Conservation (phyloP, 2,113 vertebrate genomes). For the Merops nubicus region DNA sequence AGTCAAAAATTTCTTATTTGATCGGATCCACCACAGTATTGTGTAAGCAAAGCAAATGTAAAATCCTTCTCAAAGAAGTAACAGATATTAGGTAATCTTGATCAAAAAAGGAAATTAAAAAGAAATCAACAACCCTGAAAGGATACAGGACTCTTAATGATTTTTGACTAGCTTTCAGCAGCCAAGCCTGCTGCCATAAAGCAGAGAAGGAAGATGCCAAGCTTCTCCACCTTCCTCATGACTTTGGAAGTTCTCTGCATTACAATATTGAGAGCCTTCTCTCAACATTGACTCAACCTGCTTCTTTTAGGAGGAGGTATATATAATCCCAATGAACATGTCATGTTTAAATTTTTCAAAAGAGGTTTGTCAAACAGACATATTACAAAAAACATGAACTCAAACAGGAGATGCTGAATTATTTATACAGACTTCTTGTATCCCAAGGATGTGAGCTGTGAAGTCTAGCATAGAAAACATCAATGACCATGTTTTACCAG, state of each 20-base stretch:
- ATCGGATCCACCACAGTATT: neutral
- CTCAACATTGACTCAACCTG: neutral
- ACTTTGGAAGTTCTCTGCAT: neutral
- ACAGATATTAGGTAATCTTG: neutral
- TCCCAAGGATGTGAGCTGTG: fast-evolving
- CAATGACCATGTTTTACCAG: neutral
- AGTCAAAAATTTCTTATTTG: neutral
- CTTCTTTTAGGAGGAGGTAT: neutral
- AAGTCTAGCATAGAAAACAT: neutral
- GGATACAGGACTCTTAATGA: neutral
- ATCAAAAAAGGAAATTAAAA: neutral
- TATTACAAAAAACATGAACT: neutral
- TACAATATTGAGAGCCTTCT: neutral
- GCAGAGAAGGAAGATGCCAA: neutral
- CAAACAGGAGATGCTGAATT: neutral
- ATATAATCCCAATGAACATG: neutral
- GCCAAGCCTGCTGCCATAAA: neutral
- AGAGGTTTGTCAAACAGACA: neutral
- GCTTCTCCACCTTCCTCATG: neutral
- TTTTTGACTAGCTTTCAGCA: neutral
- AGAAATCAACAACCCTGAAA: neutral
- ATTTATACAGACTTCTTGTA: neutral
- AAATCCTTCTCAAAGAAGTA: neutral
- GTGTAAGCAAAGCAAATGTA: neutral
- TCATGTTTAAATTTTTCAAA: neutral